These are phyloP conservation scores for Tachycineta bicolor DNA, from an alignment of 2,113 vertebrate genomes.

Conservation along the genomic window DNA sequence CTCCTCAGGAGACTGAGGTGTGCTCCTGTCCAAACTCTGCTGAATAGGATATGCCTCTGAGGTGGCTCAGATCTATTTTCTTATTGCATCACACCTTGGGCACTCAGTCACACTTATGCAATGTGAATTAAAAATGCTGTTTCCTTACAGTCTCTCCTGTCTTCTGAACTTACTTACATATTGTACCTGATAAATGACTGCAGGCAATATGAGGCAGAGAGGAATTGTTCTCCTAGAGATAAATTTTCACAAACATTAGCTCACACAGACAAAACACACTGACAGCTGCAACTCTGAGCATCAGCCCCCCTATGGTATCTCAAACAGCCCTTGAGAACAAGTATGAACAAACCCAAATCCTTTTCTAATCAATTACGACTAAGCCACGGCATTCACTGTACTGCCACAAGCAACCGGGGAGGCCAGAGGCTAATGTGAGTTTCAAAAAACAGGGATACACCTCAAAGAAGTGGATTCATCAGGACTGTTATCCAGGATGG, in stretches of 20 bases:
- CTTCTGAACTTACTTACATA: not conserved
- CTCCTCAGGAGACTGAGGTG: not conserved
- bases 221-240: not conserved
- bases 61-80: not conserved
- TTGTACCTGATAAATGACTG: not conserved
- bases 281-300: not conserved
- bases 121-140: not conserved
- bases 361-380: accelerated
- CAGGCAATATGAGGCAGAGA: accelerated
- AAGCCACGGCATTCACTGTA: not conserved
- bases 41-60: not conserved
- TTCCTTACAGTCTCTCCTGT: not conserved
- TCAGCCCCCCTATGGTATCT: accelerated
- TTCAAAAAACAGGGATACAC: not conserved
- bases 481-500: not conserved
- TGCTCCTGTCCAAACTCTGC: not conserved
- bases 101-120: not conserved
- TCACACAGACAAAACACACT: not conserved
- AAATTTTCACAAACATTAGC: not conserved
- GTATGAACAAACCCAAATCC: not conserved
- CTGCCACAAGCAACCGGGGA: not conserved
- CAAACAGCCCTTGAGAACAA: not conserved
- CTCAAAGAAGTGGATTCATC: not conserved
- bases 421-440: not conserved
- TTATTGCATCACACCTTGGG: not conserved